Evolutionary conservation across 2,888 invertebrate genomes (phyloP).

Genomic region (Protodeltote pygarga): DNA sequence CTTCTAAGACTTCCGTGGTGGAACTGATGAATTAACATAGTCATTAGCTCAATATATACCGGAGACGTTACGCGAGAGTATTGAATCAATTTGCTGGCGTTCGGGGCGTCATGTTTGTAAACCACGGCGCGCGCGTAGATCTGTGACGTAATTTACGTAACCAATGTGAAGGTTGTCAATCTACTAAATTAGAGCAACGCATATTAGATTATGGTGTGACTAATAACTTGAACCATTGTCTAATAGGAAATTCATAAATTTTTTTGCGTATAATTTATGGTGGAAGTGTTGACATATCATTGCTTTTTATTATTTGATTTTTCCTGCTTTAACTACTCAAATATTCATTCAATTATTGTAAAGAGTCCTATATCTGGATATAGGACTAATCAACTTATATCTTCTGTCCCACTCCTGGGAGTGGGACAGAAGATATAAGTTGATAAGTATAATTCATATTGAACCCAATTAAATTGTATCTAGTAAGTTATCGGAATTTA

Average conservation of each 20-base stretch:
- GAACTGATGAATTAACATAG: slow-evolving; percentile 84
- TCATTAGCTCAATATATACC: slow-evolving; percentile 85
- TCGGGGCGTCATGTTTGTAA: slow-evolving; percentile 78
- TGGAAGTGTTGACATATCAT: no score
- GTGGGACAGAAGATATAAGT: no score
- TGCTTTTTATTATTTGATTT: no score
- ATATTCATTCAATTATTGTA: no score
- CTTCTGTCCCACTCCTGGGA: no score
- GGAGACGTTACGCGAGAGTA: slow-evolving; percentile 85
- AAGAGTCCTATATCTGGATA: no score
- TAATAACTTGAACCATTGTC: slow-evolving; percentile 36
- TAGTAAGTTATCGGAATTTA: neutral
- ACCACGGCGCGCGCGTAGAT: slow-evolving; percentile 66
- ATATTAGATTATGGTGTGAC: slow-evolving; percentile 52
- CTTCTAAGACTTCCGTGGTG: slow-evolving; percentile 80
- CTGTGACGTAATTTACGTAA: slow-evolving; percentile 85
- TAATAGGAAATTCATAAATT: neutral
- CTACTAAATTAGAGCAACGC: slow-evolving; percentile 60
- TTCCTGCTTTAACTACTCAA: no score
- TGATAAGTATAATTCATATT: no score
- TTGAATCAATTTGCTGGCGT: slow-evolving; percentile 80
- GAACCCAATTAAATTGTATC: neutral
- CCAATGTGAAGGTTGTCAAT: slow-evolving; percentile 82
- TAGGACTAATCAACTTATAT: no score
- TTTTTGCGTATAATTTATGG: neutral